Conservation (phyloP, 2,113 vertebrate species). For the Ariopsis seemanni region DNA sequence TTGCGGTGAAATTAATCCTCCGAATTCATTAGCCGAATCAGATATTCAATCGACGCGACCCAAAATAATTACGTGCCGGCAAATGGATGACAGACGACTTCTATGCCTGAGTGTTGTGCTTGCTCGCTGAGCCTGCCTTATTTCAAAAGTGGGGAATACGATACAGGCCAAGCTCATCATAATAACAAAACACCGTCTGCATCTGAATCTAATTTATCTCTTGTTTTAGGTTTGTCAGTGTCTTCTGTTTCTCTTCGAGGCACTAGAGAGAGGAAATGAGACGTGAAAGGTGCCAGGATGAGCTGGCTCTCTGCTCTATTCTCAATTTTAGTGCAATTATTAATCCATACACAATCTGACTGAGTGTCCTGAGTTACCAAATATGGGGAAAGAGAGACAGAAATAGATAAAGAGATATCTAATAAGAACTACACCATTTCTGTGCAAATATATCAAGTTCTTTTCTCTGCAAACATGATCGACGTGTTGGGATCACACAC, state of each 20-base stretch:
- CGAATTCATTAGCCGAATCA: constrained; percentile 87
- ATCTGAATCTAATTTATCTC: constrained; percentile 53
- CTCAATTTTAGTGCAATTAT: constrained; percentile 46
- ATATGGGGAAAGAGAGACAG: background rate
- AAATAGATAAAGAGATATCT: constrained; percentile 11
- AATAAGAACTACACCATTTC: constrained; percentile 38
- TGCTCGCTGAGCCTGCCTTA: constrained; percentile 41
- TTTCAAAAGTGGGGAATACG: constrained; percentile 57
- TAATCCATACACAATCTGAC: constrained; percentile 50
- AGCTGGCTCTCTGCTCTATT: constrained; percentile 38
- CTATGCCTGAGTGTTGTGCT: constrained; percentile 43
- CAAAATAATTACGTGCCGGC: constrained; percentile 79
- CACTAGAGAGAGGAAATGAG: constrained; percentile 48
- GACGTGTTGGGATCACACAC: constrained; percentile 59
- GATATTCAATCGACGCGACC: constrained; percentile 81
- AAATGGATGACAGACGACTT: constrained; percentile 70
- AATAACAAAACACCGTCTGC: constrained; percentile 47
- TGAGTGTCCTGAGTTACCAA: constrained; percentile 33
- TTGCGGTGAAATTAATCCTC: constrained; percentile 87
- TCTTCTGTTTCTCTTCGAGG: constrained; percentile 44
- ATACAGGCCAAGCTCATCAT: constrained; percentile 58
- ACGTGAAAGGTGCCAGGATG: constrained; percentile 49
- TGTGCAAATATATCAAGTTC: constrained; percentile 53
- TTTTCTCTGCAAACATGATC: constrained; percentile 66
- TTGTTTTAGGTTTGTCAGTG: constrained; percentile 56